Percentiles rank a stretch among this genome's conserved stretches.
phyloP scores from a whole-genome alignment of 2,797 vertebrate genomes.

The Myotis findleyi region DNA sequence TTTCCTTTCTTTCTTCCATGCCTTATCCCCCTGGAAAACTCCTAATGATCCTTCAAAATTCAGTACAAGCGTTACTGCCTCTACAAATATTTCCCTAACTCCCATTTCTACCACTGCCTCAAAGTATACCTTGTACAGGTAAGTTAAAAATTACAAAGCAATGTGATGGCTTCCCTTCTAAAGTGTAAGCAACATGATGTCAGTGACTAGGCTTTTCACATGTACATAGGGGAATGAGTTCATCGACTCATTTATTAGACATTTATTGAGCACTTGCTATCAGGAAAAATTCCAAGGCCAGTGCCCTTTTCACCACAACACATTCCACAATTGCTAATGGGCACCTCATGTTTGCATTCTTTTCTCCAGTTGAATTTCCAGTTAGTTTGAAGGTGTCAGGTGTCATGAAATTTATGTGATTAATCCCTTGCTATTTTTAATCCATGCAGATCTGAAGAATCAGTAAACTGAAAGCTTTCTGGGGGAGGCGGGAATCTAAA shows the following conservation, averaged over 20 bases:
- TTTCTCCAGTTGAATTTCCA: background rate
- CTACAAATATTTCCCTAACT: background rate
- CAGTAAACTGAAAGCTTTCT: conserved; percentile 6
- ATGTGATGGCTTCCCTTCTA: background rate
- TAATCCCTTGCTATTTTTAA: background rate
- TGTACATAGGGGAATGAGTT: background rate
- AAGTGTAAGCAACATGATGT: background rate
- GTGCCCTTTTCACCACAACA: background rate
- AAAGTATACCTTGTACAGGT: background rate
- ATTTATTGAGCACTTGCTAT: background rate
- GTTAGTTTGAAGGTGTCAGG: background rate
- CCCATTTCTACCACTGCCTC: background rate
- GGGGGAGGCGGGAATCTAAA: background rate
- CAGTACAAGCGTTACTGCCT: background rate
- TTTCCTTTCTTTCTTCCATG: background rate
- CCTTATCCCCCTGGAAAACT: background rate
- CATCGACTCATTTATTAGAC: background rate
- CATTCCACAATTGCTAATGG: background rate
- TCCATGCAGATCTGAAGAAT: conserved; percentile 8
- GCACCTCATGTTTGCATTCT: background rate
- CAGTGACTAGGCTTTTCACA: background rate
- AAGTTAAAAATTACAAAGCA: background rate
- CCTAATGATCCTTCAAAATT: background rate
- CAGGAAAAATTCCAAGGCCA: background rate
- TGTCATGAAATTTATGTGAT: conserved; percentile 35